A percentile compares a stretch with the other conserved stretches of the same genome.
Evolutionary conservation across 1,140 invertebrate genomes (phyloP).

Genomic region (Trichonephila inaurata): DNA sequence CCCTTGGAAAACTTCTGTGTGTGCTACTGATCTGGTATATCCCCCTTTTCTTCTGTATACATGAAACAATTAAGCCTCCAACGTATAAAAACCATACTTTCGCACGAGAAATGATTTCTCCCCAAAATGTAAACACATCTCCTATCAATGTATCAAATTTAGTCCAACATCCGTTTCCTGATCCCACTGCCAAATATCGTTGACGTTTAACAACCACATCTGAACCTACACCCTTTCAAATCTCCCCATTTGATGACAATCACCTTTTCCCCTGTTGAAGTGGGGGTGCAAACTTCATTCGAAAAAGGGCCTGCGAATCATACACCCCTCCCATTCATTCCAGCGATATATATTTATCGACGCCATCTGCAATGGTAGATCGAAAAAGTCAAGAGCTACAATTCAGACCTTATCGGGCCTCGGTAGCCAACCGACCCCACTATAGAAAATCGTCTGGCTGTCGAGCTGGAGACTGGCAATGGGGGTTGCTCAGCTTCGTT

Average conservation of each 20-base stretch:
- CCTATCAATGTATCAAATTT: background rate
- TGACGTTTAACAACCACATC: constrained; percentile 13
- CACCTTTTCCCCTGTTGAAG: background rate
- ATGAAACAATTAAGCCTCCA: no score
- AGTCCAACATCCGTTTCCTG: background rate
- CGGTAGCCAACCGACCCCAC: background rate
- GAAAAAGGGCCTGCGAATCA: background rate
- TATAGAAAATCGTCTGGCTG: constrained; percentile 13
- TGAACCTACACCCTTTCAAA: constrained; percentile 38
- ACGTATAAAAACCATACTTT: no score
- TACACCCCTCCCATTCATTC: background rate
- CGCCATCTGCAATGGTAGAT: constrained; percentile 59
- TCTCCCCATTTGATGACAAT: constrained; percentile 23
- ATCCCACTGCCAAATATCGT: background rate
- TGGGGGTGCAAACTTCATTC: background rate
- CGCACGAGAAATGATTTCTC: no score
- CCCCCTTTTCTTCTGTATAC: no score
- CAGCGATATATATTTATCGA: constrained; percentile 68
- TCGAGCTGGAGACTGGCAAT: background rate
- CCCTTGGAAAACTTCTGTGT: no score
- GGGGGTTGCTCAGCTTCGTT: background rate
- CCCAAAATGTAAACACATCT: background rate
- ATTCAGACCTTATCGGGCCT: constrained; percentile 32
- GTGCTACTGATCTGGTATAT: no score
- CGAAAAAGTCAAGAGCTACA: constrained; percentile 58